Evolutionary conservation across 2,113 vertebrate species (phyloP), one percentile per base, ranked within the genome.

Genomic region (Hystrix brachyura): DNA sequence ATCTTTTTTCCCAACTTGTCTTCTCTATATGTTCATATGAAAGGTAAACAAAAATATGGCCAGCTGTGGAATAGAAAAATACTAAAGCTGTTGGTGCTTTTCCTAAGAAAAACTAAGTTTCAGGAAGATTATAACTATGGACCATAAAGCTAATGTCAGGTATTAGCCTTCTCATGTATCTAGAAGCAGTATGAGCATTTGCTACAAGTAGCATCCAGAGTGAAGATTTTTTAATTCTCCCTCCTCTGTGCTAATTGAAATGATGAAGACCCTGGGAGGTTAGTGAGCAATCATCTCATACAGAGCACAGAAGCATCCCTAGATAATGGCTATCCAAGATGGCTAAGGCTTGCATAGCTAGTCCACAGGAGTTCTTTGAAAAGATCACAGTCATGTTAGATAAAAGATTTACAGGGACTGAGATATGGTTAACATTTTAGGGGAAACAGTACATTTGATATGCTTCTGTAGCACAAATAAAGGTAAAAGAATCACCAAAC

Each of bases 331-430:
- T 57, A 17, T 51, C 32, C 60, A 65, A 15, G 25, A 48, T 84
- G 65, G 76, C 25, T 80, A 43, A 46, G 89, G 29, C 69, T 84
- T 87, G 34, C 55, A 69, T 94, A 96, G 82, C 27, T 97, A n/a
- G 69, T 86, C 17, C 46, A 10, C 38, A 97, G 81, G 23, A 88
- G 85, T 94, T 85, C 95, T 97, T 97, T 97, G 72, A 96, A 89
- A 46, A 59, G 59, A 74, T 18, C 32, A 65, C 9, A 82, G 14
- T 38, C 23, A 15, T 21, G 4, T 60, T 87, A 51, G 55, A 86
- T 86, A 71, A 97, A 95, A 96, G 65, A 86, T 76, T 32, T 62
- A n/a, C 82, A 86, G 57, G 25, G 9, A 11, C 18, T 53, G 11
- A 90, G 46, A 88, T 65, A 53, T 18, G 85, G 43, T 59, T 94